phyloP scores from a whole-genome alignment of 2,113 vertebrate species.

The Galbula dea region DNA sequence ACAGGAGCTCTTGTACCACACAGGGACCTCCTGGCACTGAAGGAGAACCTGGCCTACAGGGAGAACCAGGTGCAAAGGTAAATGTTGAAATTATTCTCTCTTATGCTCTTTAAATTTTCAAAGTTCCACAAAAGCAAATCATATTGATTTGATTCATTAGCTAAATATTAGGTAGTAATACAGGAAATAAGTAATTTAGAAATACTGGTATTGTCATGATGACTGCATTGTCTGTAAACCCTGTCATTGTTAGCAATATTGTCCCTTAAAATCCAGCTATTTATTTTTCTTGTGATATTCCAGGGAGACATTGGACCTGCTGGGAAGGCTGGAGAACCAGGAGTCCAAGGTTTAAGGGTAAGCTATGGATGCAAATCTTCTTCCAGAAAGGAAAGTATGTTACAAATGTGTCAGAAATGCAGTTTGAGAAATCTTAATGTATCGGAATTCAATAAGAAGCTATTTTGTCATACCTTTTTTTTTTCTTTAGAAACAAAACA shows the following conservation, averaged over 20 bases:
- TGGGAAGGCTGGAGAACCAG: constrained; percentile 81
- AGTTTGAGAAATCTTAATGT: background rate
- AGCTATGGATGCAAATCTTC: constrained; percentile 35
- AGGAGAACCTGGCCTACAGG: constrained; percentile 85
- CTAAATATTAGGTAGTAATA: background rate
- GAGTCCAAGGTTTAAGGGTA: constrained; percentile 84
- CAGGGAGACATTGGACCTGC: constrained; percentile 82
- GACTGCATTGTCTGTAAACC: background rate
- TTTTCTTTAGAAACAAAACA: background rate
- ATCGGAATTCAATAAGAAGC: background rate
- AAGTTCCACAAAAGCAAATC: background rate
- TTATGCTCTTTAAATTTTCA: background rate
- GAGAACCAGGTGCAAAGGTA: constrained; percentile 89
- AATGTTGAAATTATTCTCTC: background rate
- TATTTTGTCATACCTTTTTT: background rate
- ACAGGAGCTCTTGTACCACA: background rate
- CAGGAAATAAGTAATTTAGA: background rate
- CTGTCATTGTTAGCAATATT: background rate
- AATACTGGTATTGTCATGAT: background rate
- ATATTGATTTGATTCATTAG: background rate
- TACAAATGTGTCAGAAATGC: background rate
- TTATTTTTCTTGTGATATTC: constrained; percentile 4
- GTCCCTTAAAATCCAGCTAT: background rate
- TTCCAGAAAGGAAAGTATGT: background rate
- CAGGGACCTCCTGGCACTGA: constrained; percentile 88